Evolutionary conservation across 1,140 invertebrate species (phyloP), one percentile per base, ranked within the genome.

Genomic region (Oryctes rhinoceros): DNA sequence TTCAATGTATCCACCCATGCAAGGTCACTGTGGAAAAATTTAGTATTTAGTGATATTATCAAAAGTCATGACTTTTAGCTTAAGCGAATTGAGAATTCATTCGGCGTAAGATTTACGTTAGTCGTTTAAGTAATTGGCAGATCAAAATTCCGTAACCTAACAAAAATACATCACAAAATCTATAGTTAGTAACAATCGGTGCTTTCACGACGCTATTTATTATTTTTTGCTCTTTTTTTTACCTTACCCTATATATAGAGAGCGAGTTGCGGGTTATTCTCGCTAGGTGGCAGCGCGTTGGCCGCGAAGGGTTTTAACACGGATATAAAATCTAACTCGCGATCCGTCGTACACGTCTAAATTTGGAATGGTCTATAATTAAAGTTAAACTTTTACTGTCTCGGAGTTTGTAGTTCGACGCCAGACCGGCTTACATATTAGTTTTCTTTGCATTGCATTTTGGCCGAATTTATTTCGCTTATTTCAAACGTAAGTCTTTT

Each of bases 361-460:
- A 85, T 84, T 85, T 86, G 82, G 84, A 77, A 82, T 82, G 76
- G 77, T 79, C 82, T 85, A 85, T 82, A 85, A 85, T 84, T 86
- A 85, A 82, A 81, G 75, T 76, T 48, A 49, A 20, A 78, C 67
- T 81, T 65, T 77, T 75, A 78, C 65, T 75, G 49, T 79, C 39
- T 59, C 24, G 20, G 76, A 71, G 65, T 79, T 71, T 79, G 35
- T 75, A 49, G 71, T 24, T 24, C 18, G 48, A 62, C n/a, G 49
- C 49, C 49, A 59, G 39, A 30, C 59, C 79, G 59, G 59, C 48
- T 78, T 81, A 79, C 62, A 67, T 71, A 37, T 65, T 79, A 67
- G 59, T 65, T 79, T 79, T 78, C 49, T 49, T 76, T 78, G 18
- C n/a, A 62, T 62, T 62, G 75, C 75, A 71, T 71, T 71, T 71